Evolutionary conservation across 2,888 invertebrate genomes (phyloP), one percentile per base, ranked within the genome.

Genomic region (Sarcophaga caerulescens): DNA sequence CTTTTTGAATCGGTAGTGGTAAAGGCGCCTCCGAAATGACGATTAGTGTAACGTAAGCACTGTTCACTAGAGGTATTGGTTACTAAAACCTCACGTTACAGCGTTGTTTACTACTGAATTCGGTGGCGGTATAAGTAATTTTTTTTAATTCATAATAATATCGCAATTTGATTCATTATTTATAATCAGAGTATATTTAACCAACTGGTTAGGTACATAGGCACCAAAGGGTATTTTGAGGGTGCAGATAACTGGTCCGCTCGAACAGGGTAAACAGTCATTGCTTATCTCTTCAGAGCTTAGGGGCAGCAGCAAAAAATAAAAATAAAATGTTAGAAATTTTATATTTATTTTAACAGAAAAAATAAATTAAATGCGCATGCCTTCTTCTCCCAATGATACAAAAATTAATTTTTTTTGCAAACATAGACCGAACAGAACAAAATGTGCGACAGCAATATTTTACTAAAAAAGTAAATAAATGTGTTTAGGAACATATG

Each of bases 141-240:
- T 66, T 82, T 66, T 89, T 89, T 0, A 90, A 74, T 17, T 87
- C 77, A n/a, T 89, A 62, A n/a, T 82, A 85, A 60, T 68, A 6
- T 82, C 79, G 8, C 17, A 8, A 79, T 76, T 68, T 12, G 90
- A 87, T 80, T 89, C 89, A 79, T 90, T 90, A 11, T 88, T 86
- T 71, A 90, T 88, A 12, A 87, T 68, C 2, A 90, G 68, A 1
- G 71, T 74, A 47, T 88, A 90, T 19, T 88, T 87, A 0, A 90
- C 84, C 11, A 19, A 73, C 52, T 90, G 90, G 2, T 90, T 90
- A 2, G 89, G 89, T 17, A 89, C 89, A 80, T 89, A 90, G 19
- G 89, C 90, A 2, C 89, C 86, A 75, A 87, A 89, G 2, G 89
- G 89, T 66, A 90, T 85, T 23, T 75, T 84, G 8, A 90, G 52